Conservation (phyloP, 2,113 vertebrate genomes). For the Caloenas nicobarica region DNA sequence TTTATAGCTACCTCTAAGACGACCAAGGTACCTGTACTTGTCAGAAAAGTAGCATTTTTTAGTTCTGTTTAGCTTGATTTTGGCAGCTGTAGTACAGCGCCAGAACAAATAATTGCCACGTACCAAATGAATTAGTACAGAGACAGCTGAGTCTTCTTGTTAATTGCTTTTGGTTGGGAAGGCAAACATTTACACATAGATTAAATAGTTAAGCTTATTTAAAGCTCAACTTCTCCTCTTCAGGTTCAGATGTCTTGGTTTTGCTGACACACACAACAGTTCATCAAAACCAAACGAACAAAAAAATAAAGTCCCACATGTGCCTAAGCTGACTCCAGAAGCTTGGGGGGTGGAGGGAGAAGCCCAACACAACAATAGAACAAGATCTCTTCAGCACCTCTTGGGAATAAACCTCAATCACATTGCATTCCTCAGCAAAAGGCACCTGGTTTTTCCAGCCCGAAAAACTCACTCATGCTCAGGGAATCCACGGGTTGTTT, state of each 20-base stretch:
- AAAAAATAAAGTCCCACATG: background rate
- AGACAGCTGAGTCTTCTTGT: rapidly evolving
- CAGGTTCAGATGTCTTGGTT: background rate
- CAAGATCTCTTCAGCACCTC: background rate
- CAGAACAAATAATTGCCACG: background rate
- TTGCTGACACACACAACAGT: background rate
- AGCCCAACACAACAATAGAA: background rate
- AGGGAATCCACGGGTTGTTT: no score
- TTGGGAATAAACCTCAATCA: background rate
- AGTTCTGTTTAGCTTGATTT: background rate
- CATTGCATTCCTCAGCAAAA: background rate
- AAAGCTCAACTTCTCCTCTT: background rate
- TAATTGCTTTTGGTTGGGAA: background rate
- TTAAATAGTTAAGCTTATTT: background rate
- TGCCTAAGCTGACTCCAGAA: background rate
- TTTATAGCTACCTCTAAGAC: background rate
- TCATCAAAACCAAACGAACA: background rate
- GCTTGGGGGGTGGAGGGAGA: background rate
- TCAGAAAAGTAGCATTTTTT: background rate
- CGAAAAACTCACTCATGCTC: rapidly evolving
- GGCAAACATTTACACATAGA: background rate
- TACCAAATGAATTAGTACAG: background rate
- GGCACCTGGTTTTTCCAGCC: background rate
- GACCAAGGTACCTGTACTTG: rapidly evolving
- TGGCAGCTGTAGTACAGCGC: background rate